These are phyloP conservation scores for Rhineura floridana DNA, from an alignment of 2,113 vertebrate species.

Conservation along the genomic window DNA sequence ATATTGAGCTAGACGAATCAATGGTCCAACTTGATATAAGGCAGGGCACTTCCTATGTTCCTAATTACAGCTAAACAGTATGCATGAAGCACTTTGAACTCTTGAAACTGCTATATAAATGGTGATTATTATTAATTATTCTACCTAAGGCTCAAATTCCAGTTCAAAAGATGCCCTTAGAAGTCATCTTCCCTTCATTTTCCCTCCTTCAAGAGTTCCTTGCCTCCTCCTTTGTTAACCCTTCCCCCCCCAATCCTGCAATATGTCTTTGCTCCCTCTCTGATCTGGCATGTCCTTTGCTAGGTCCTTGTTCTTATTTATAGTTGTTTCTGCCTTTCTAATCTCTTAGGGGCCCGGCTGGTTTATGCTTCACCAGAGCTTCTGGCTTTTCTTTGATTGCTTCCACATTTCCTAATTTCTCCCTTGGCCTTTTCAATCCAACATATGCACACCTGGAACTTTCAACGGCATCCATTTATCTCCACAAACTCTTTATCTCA, in stretches of 20 bases:
- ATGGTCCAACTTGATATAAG: neutral
- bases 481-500: neutral
- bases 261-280: neutral
- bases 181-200: neutral
- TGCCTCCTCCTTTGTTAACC: conserved; percentile 2
- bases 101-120: no score
- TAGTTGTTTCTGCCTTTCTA: neutral
- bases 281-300: neutral
- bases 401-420: neutral
- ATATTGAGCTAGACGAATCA: no score
- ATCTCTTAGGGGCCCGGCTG: neutral
- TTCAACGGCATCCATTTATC: neutral
- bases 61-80: neutral
- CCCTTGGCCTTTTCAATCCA: neutral
- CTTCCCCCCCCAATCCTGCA: neutral
- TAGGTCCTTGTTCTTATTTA: neutral
- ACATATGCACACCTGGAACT: neutral
- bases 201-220: neutral
- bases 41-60: neutral
- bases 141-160: neutral
- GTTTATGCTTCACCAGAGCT: neutral
- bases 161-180: neutral
- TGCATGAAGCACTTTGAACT: neutral
- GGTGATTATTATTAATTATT: no score
- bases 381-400: neutral